Base-by-base conservation (phyloP, 2,888 invertebrate genomes). In the Ametastegia equiseti region DNA sequence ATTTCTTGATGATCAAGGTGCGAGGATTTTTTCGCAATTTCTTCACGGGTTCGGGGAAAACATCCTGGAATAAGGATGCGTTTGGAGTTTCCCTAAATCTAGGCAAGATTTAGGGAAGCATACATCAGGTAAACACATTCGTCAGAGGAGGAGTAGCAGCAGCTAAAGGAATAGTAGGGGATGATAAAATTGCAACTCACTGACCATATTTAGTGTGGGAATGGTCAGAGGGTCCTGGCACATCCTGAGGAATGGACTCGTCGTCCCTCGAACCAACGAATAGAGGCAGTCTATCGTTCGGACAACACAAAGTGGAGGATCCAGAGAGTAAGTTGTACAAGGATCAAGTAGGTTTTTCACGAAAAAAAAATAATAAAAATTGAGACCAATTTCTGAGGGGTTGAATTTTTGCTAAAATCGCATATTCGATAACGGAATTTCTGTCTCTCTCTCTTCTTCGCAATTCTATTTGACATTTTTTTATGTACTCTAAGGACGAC, bases 141-240 rank as follows among this genome's bases (percentile, higher is more conserved):
- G 36, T 6, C n/a, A 36, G 39, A 2, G n/a, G 19, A n/a, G 63
- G 27, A 11, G 30, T 5, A 11, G 30, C 11, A 11, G 13, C 5
- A 30, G 30, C 5, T 1, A 15, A 2, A 30, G 9, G 30, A 27
- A 30, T 9, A 71, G 23, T 54, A 36, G 36, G 30, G 42, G 45
- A 87, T 86, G 87, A 88, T 86, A 85, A 89, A 91, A 88, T 91
- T 91, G 91, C 91, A 91, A 91, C 91, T 91, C 91, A 91, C 91
- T 89, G 88, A 87, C 88, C 86, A 88, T 91, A 91, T 91, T 91
- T 91, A 91, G 89, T 88, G 91, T 91, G 91, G 90, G 91, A 91
- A 91, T 90, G 90, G 89, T 89, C 90, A 89, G 89, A 84, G 83
- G 85, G 81, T 83, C 79, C 71, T 83, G 82, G 78, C 78, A 78